These are phyloP conservation scores for Enteromius viviparus DNA, from an alignment of 2,797 vertebrate species.

Conservation along the genomic window DNA sequence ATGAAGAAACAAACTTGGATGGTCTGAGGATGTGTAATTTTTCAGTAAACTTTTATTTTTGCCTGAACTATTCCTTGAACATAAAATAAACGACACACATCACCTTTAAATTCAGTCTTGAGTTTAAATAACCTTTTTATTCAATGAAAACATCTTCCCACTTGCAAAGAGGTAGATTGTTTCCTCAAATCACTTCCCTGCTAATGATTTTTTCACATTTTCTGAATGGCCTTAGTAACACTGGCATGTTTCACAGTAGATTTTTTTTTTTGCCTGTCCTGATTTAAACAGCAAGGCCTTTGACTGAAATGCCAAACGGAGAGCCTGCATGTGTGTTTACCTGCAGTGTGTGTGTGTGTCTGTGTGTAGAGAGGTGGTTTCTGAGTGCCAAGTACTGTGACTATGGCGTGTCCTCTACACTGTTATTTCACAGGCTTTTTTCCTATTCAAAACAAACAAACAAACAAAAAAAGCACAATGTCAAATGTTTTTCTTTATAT, in stretches of 20 bases:
- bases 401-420: conserved; percentile 68
- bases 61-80: background rate
- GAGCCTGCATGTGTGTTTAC: conserved; percentile 74
- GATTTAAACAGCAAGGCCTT: conserved; percentile 74
- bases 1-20: background rate
- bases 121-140: background rate
- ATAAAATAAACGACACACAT: background rate
- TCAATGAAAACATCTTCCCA: background rate
- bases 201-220: conserved; percentile 30
- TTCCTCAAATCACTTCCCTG: conserved; percentile 2
- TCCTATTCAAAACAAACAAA: conserved; percentile 61
- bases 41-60: background rate
- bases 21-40: background rate
- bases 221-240: conserved; percentile 43
- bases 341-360: background rate
- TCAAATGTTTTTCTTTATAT: conserved; percentile 73
- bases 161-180: conserved; percentile 42
- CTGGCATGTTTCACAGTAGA: conserved; percentile 72
- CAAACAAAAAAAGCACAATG: conserved; percentile 75
- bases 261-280: conserved; percentile 68
- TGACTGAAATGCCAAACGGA: conserved; percentile 72
- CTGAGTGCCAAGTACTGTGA: conserved; percentile 77
- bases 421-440: conserved; percentile 65
- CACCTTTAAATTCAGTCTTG: background rate
- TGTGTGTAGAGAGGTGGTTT: conserved; percentile 70